Evolutionary conservation across 30 jellyfish, hydroid and myxozoan species (phyloP).

Genomic region (Hydractinia symbiolongicarpus): DNA sequence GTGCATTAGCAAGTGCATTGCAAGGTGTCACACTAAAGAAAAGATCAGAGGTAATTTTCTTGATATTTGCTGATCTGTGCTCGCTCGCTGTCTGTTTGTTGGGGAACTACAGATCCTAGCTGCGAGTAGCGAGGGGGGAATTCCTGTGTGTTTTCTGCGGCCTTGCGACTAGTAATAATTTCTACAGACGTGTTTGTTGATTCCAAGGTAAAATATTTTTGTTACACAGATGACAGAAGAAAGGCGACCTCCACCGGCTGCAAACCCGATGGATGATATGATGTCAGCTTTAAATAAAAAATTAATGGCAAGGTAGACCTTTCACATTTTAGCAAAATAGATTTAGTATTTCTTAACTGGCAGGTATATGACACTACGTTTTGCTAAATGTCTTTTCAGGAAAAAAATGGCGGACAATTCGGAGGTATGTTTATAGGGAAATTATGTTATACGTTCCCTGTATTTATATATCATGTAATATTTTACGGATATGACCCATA

Average conservation of each 20-base stretch:
- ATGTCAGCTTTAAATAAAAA: constrained; percentile 60
- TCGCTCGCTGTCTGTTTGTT: too few species aligned
- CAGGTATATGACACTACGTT: neutral
- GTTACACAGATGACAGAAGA: constrained; percentile 22
- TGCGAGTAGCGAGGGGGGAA: too few species aligned
- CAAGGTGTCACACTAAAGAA: constrained; percentile 56
- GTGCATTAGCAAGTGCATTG: constrained; percentile 58
- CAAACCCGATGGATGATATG: constrained; percentile 75
- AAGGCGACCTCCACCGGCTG: constrained; percentile 39
- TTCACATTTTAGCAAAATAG: neutral
- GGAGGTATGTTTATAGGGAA: neutral
- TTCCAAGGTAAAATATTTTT: neutral
- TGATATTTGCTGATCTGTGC: too few species aligned
- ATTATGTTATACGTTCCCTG: too few species aligned
- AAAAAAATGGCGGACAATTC: constrained; percentile 14
- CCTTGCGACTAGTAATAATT: too few species aligned
- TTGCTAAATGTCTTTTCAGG: neutral
- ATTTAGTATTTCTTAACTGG: neutral
- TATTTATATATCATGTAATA: too few species aligned
- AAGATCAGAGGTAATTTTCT: constrained; percentile 42
- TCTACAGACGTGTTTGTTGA: too few species aligned
- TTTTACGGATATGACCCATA: too few species aligned
- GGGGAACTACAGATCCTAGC: too few species aligned
- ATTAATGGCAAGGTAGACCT: constrained; percentile 46
- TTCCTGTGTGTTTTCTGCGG: too few species aligned